Conservation (phyloP, 1,140 invertebrate genomes). For the Heliconius melpomene region DNA sequence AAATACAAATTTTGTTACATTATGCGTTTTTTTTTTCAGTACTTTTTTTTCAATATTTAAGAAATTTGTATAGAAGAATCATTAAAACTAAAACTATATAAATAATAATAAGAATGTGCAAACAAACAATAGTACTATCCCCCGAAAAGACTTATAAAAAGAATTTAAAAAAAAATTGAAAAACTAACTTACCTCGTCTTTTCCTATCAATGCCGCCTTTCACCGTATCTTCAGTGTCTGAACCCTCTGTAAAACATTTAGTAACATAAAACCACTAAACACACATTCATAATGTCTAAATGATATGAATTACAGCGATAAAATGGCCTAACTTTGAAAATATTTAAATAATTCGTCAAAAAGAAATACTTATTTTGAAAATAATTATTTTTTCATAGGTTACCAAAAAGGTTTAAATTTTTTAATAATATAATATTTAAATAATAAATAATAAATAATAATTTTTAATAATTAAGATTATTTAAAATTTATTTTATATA, state of each 20-base stretch:
- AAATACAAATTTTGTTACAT: no score
- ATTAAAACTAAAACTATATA: slow-evolving; percentile 1
- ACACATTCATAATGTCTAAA: slow-evolving; percentile 26
- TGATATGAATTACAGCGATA: background rate
- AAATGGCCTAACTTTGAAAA: background rate
- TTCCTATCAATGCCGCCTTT: slow-evolving; percentile 65
- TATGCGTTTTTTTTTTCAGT: no score
- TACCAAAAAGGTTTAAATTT: no score
- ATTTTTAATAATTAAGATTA: no score
- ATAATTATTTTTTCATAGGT: no score
- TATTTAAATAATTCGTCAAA: background rate
- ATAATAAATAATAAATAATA: no score
- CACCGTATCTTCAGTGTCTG: slow-evolving; percentile 73
- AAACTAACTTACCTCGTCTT: slow-evolving; percentile 60
- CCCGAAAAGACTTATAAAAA: slow-evolving; percentile 9
- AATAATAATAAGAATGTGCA: slow-evolving; percentile 22
- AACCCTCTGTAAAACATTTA: slow-evolving; percentile 74
- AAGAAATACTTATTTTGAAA: no score
- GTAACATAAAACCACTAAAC: slow-evolving; percentile 50
- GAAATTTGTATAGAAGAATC: no score
- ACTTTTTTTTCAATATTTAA: no score
- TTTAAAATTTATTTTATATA: background rate
- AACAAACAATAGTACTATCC: slow-evolving; percentile 29
- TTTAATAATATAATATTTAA: no score
- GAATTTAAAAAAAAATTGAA: slow-evolving; percentile 12